These are phyloP conservation scores for Penaeus monodon DNA, from an alignment of 2,888 invertebrate species.

Conservation along the genomic window DNA sequence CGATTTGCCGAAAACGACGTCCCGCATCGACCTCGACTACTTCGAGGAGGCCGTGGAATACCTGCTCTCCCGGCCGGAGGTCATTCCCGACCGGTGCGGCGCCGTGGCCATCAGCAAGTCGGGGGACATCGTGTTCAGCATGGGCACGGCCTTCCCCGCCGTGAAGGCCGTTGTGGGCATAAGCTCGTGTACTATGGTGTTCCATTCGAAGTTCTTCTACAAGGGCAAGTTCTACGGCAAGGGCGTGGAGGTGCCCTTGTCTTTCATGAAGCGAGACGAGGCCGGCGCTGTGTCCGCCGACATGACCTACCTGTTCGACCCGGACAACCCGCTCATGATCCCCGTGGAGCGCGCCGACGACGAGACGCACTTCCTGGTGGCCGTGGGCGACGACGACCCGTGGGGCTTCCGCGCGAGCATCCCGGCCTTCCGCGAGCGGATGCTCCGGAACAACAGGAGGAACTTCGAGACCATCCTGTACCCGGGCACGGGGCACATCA, in stretches of 20 bases:
- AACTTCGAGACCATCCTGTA: slow-evolving; percentile 49
- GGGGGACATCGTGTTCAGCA: not conserved
- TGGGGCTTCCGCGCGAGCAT: slow-evolving; percentile 19
- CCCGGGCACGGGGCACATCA: slow-evolving; percentile 54
- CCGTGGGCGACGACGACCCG: slow-evolving; percentile 40
- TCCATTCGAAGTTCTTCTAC: slow-evolving; percentile 8
- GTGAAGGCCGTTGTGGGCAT: slow-evolving; percentile 20
- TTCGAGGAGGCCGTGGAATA: slow-evolving; percentile 62
- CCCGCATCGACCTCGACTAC: slow-evolving; percentile 47
- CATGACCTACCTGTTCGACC: not conserved
- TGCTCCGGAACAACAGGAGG: slow-evolving; percentile 17
- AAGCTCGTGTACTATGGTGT: not conserved
- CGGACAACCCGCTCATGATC: slow-evolving; percentile 17
- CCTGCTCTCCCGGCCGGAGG: slow-evolving; percentile 46
- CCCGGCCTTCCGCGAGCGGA: slow-evolving; percentile 27
- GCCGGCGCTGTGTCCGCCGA: not conserved
- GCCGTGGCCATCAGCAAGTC: slow-evolving; percentile 29
- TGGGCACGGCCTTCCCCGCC: slow-evolving; percentile 1
- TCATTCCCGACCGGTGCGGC: slow-evolving; percentile 51
- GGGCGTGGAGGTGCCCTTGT: not conserved
- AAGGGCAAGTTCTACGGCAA: slow-evolving; percentile 16
- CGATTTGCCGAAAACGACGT: slow-evolving; percentile 49
- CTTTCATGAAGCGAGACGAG: not conserved
- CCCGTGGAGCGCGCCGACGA: slow-evolving; percentile 58
- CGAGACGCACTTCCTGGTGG: slow-evolving; percentile 56